These are phyloP conservation scores for Shargacucullia verbasci DNA, from an alignment of 2,888 invertebrate genomes.

Conservation along the genomic window DNA sequence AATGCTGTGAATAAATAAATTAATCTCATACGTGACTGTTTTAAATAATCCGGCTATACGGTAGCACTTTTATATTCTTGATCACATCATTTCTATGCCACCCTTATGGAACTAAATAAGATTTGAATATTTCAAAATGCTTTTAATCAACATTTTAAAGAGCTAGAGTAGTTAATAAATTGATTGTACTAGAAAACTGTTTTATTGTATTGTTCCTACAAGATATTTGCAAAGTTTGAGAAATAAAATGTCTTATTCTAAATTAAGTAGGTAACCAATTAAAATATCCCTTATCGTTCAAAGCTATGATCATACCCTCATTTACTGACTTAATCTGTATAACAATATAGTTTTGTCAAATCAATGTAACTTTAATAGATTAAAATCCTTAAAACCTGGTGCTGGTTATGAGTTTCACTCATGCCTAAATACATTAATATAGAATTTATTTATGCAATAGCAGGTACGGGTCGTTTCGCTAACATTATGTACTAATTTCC, in stretches of 20 bases:
- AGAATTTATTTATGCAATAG: constrained; percentile 63
- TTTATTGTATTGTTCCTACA: too few species aligned
- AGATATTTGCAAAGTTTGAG: too few species aligned
- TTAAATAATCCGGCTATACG: constrained; percentile 67
- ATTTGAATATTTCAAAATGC: constrained; percentile 73
- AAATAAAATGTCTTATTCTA: too few species aligned
- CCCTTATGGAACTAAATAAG: constrained; percentile 70
- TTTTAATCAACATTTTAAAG: too few species aligned
- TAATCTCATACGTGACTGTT: constrained; percentile 77
- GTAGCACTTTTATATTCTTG: constrained; percentile 75
- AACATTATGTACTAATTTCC: constrained; percentile 21
- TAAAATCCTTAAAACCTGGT: constrained; percentile 9
- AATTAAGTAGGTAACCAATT: too few species aligned
- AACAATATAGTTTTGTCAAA: not conserved
- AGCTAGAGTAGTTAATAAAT: too few species aligned
- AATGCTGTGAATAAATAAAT: constrained; percentile 61
- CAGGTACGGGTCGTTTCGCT: constrained; percentile 50
- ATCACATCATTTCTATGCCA: constrained; percentile 80
- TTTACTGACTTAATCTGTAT: too few species aligned
- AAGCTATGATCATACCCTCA: too few species aligned
- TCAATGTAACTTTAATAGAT: constrained; percentile 9
- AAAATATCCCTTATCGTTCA: too few species aligned
- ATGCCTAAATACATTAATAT: constrained; percentile 9
- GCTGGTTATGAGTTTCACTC: constrained; percentile 11
- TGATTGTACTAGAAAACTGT: too few species aligned